Percentiles rank a stretch among this genome's conserved stretches.
These are phyloP conservation scores for Pyrgilauda ruficollis DNA, from an alignment of 2,113 vertebrate genomes.

Conservation along the genomic window DNA sequence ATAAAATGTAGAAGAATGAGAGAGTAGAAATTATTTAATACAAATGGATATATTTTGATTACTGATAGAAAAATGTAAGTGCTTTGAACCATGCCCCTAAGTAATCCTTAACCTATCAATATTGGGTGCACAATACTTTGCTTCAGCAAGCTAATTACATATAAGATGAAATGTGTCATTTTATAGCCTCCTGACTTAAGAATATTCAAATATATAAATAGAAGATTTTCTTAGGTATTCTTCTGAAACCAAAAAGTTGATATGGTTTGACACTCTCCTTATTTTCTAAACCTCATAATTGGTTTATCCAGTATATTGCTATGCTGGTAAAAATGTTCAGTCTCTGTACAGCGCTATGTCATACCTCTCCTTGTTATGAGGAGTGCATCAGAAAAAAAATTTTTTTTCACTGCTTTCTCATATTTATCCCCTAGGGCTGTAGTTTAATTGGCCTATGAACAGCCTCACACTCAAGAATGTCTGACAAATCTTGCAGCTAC, in stretches of 20 bases:
- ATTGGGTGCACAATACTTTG: neutral
- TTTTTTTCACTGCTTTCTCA: neutral
- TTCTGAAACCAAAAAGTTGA: neutral
- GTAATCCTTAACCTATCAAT: neutral
- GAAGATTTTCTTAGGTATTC: neutral
- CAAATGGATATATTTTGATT: neutral
- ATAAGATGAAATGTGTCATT: neutral
- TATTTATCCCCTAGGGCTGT: neutral
- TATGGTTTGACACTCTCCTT: neutral
- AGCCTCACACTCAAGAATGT: neutral
- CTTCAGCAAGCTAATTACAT: neutral
- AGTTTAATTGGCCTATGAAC: neutral
- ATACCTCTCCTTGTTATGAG: neutral
- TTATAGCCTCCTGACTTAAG: neutral
- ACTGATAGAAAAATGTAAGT: neutral
- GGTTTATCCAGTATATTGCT: neutral
- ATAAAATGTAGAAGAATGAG: neutral
- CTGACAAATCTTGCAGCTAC: neutral
- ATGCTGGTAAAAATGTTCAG: neutral
- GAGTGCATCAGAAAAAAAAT: neutral
- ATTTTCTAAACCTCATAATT: neutral
- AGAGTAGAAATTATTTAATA: neutral
- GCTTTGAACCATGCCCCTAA: neutral
- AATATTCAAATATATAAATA: neutral
- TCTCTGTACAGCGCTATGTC: neutral